These are phyloP conservation scores for Dromas ardeola DNA, from an alignment of 2,113 vertebrate genomes.

Conservation along the genomic window DNA sequence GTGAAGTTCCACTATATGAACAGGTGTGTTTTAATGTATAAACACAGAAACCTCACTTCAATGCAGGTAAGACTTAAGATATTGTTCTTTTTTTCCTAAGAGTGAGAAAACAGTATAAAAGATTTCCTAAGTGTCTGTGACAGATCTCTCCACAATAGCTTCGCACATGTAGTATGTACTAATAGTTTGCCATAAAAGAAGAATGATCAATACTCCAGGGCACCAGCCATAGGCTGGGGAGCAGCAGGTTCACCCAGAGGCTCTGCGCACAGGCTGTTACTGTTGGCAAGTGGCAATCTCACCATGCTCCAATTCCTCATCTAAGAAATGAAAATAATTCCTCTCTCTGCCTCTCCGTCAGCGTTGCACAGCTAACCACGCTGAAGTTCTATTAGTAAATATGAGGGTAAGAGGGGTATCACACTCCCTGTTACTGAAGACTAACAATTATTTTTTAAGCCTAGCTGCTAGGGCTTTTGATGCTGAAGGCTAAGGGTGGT, in stretches of 20 bases:
- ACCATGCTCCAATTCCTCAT: background rate
- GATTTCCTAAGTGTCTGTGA: background rate
- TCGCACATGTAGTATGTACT: background rate
- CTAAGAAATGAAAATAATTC: background rate
- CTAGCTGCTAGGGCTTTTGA: background rate
- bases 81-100: background rate
- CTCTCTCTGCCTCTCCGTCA: background rate
- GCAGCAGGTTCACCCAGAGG: background rate
- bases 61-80: background rate
- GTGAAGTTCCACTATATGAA: background rate
- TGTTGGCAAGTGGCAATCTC: background rate
- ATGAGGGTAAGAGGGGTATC: background rate
- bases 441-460: background rate
- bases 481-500: background rate
- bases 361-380: fast-evolving
- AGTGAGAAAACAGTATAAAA: background rate
- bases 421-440: background rate
- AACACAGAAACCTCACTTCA: background rate
- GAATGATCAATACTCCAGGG: background rate
- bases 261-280: background rate
- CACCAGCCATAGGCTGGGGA: background rate
- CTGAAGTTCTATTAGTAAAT: background rate
- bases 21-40: background rate
- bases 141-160: background rate
- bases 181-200: background rate